These are phyloP conservation scores for Zelostemma sp. DNA, from an alignment of 1,140 invertebrate genomes.

Conservation along the genomic window DNA sequence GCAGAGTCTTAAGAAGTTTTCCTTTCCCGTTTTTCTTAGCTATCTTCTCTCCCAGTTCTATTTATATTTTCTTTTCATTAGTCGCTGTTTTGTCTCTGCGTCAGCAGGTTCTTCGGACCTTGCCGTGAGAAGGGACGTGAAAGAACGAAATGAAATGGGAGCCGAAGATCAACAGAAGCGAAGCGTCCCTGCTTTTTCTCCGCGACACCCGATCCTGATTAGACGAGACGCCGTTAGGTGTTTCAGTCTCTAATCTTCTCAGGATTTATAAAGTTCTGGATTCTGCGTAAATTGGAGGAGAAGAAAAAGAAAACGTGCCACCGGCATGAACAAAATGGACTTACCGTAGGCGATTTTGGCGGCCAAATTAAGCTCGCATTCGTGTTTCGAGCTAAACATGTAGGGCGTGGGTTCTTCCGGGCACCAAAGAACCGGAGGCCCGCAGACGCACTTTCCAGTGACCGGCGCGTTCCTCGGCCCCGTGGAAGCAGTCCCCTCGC, in stretches of 20 bases:
- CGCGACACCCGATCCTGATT: constrained; percentile 21
- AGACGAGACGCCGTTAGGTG: constrained; percentile 10
- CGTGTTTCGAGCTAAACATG: constrained; percentile 59
- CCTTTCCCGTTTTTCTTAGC: constrained; percentile 22
- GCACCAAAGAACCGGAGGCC: constrained; percentile 64
- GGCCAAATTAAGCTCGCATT: constrained; percentile 65
- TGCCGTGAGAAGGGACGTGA: constrained; percentile 6
- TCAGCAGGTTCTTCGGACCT: constrained; percentile 19
- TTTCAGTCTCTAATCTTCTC: constrained; percentile 5
- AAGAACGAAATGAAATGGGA: constrained; percentile 18
- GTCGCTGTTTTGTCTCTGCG: constrained; percentile 20
- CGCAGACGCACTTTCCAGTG: constrained; percentile 62
- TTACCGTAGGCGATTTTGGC: constrained; percentile 66
- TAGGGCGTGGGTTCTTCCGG: constrained; percentile 63
- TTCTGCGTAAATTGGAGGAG: not conserved
- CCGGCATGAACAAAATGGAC: constrained; percentile 21
- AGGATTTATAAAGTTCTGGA: too few species aligned
- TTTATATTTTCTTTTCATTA: constrained; percentile 62
- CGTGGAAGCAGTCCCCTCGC: constrained; percentile 50
- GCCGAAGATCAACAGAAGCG: constrained; percentile 21
- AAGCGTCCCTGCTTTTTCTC: constrained; percentile 12
- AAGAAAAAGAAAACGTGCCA: constrained; percentile 5
- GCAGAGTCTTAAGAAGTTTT: constrained; percentile 6
- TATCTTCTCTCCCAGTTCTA: constrained; percentile 34
- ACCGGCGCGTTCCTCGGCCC: constrained; percentile 40